A percentile compares a stretch with the other conserved stretches of the same genome.
These are phyloP conservation scores for Galaxias olidus DNA, from an alignment of 2,797 vertebrate genomes.

Conservation along the genomic window DNA sequence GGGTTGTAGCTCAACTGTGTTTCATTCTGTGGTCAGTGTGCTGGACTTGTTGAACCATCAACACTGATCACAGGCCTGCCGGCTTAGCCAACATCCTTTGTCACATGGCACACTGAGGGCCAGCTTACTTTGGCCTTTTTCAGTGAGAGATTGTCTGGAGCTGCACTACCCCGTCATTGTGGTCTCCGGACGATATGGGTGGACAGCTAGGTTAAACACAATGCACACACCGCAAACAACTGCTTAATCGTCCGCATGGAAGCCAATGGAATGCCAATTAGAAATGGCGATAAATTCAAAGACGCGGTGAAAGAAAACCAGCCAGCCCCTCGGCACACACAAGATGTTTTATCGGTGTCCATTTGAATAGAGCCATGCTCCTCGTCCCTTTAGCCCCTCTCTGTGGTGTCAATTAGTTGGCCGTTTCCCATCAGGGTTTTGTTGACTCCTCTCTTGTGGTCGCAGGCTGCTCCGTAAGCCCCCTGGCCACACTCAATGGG, in stretches of 20 bases:
- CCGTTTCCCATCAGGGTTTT: slow-evolving; percentile 53
- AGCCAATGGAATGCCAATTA: slow-evolving; percentile 35
- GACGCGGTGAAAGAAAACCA: slow-evolving; percentile 37
- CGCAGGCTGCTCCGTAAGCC: slow-evolving; percentile 40
- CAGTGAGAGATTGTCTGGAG: slow-evolving; percentile 18
- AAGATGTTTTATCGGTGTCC: slow-evolving; percentile 53
- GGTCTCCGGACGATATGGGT: too few relatives aligned
- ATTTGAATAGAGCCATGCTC: slow-evolving; percentile 54
- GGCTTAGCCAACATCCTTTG: slow-evolving; percentile 22
- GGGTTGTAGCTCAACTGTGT: too few relatives aligned
- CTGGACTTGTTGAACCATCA: slow-evolving; percentile 50
- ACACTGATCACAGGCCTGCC: slow-evolving; percentile 37
- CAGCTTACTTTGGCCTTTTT: slow-evolving; percentile 31
- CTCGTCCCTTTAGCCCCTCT: slow-evolving; percentile 54
- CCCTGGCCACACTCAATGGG: slow-evolving; percentile 58
- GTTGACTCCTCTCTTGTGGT: slow-evolving; percentile 64
- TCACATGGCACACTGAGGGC: background rate
- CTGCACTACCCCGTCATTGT: slow-evolving; percentile 16
- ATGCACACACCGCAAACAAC: background rate
- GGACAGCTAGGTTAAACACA: too few relatives aligned
- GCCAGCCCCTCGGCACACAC: slow-evolving; percentile 62
- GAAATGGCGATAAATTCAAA: slow-evolving; percentile 28
- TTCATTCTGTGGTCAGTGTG: slow-evolving; percentile 37
- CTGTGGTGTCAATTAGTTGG: slow-evolving; percentile 46
- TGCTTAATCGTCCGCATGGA: slow-evolving; percentile 11